Evolutionary conservation across 2,888 invertebrate genomes (phyloP).

Genomic region (Serripes groenlandicus): DNA sequence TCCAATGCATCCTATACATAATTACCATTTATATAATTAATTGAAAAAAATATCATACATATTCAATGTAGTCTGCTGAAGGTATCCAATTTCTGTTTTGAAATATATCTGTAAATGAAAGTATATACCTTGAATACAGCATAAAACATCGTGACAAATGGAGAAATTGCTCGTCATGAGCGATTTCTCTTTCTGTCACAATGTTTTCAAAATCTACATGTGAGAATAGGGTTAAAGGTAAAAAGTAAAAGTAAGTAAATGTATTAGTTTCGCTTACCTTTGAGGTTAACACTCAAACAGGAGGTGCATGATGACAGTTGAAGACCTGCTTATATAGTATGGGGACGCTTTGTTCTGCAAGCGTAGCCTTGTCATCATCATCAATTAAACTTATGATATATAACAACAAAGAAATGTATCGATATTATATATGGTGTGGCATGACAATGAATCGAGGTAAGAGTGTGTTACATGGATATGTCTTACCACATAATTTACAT

Average conservation of each 20-base stretch:
- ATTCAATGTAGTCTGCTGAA: neutral
- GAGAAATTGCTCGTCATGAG: slow-evolving; percentile 1
- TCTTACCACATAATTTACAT: no score
- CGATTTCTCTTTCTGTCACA: neutral
- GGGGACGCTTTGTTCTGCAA: no score
- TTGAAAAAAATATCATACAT: neutral
- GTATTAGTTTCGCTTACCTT: no score
- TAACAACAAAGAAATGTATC: no score
- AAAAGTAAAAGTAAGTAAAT: neutral
- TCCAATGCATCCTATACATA: neutral
- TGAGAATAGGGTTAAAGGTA: neutral
- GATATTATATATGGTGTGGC: no score
- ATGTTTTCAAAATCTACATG: neutral
- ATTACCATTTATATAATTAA: neutral
- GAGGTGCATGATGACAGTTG: no score
- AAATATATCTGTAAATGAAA: neutral
- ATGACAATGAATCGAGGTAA: no score
- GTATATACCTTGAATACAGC: neutral
- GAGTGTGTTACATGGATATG: no score
- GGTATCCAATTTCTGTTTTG: neutral
- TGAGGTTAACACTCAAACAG: no score
- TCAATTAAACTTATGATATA: no score
- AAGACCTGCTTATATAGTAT: no score
- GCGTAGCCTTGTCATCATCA: no score
- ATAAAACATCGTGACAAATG: neutral